Conservation (phyloP, 2,113 vertebrate species). For the Synodontis membranacea region DNA sequence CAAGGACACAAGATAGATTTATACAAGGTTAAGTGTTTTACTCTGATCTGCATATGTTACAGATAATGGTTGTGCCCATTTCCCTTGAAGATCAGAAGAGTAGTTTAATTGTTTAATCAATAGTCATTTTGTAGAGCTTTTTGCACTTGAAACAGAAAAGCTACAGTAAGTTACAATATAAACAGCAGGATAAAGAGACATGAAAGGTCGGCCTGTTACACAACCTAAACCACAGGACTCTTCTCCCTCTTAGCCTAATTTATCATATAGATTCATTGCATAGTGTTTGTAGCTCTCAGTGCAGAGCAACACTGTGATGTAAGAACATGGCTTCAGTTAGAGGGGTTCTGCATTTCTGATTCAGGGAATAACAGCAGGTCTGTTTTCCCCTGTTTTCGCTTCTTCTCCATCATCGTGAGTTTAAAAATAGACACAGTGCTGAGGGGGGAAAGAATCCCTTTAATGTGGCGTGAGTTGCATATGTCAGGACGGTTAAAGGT, state of each 20-base stretch:
- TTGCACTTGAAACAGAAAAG: slow-evolving; percentile 37
- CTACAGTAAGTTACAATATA: slow-evolving; percentile 28
- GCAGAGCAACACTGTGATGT: background rate
- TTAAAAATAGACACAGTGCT: slow-evolving; percentile 27
- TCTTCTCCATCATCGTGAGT: background rate
- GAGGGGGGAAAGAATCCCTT: background rate
- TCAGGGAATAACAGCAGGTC: background rate
- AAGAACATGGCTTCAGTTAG: background rate
- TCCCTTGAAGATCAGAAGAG: slow-evolving; percentile 43
- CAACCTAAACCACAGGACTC: background rate
- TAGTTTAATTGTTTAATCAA: slow-evolving; percentile 48
- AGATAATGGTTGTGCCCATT: slow-evolving; percentile 43
- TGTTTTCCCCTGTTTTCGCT: slow-evolving; percentile 7
- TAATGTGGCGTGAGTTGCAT: slow-evolving; percentile 37
- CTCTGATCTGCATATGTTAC: slow-evolving; percentile 48
- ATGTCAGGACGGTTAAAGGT: slow-evolving; percentile 41
- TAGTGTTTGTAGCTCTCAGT: background rate
- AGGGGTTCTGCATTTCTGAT: background rate
- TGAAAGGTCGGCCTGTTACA: slow-evolving; percentile 14
- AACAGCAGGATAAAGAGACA: slow-evolving; percentile 18
- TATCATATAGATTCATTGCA: background rate
- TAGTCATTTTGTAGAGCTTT: slow-evolving; percentile 43
- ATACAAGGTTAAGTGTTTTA: slow-evolving; percentile 53
- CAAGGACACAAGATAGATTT: slow-evolving; percentile 51
- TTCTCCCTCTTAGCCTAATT: background rate